These are phyloP conservation scores for Athene cunicularia DNA, from an alignment of 2,113 vertebrate genomes.

Conservation along the genomic window DNA sequence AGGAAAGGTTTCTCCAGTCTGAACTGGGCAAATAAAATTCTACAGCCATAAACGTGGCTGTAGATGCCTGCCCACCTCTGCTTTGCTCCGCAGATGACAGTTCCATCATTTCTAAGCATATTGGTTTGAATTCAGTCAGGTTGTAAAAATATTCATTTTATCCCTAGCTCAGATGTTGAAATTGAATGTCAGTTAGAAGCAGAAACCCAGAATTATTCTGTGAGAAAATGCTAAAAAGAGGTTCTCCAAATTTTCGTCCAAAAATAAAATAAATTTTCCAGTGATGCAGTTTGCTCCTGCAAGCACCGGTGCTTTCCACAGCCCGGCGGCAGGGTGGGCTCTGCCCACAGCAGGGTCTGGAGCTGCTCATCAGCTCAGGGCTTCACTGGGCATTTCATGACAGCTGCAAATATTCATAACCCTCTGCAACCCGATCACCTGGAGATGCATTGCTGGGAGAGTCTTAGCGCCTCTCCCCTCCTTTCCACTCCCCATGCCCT, in stretches of 20 bases:
- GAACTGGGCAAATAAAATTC: not conserved
- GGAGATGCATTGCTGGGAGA: rapidly evolving
- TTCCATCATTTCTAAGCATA: not conserved
- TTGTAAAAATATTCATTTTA: constrained; percentile 64
- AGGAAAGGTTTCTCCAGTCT: not conserved
- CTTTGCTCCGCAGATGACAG: not conserved
- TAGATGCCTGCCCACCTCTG: constrained; percentile 12
- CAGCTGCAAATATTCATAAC: not conserved
- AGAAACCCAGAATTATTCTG: constrained; percentile 36
- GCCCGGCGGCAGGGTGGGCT: not conserved
- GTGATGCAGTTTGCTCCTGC: not conserved
- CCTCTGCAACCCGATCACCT: rapidly evolving
- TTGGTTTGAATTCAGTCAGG: constrained; percentile 57
- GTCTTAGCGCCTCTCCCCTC: not conserved
- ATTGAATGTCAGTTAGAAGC: constrained; percentile 36
- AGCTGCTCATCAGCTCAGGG: rapidly evolving
- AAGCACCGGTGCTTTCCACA: not conserved
- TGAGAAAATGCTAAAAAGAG: constrained; percentile 52
- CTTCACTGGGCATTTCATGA: rapidly evolving
- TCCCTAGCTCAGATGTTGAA: constrained; percentile 38
- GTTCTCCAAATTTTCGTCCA: not conserved
- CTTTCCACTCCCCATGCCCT: not conserved
- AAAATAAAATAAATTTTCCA: not conserved
- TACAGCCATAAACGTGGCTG: not conserved
- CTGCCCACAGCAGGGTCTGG: not conserved